phyloP scores from a whole-genome alignment of 2,888 invertebrate genomes.

The Spicauda simplicius region DNA sequence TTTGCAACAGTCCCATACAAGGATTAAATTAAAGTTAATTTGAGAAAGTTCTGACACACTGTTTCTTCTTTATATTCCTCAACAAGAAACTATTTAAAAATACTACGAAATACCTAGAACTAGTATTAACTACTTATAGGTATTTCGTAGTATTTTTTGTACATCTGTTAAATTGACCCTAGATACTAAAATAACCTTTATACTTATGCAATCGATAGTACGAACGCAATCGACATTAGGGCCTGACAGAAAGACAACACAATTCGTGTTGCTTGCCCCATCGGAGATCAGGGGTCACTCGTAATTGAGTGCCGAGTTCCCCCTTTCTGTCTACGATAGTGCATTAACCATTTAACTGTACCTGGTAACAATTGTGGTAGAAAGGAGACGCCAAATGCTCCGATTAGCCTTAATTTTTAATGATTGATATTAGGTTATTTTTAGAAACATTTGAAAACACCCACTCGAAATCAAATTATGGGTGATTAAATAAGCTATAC shows the following conservation, averaged over 20 bases:
- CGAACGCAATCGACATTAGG: constrained; percentile 15
- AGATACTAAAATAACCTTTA: not conserved
- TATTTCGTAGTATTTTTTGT: not conserved
- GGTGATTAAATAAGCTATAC: no score
- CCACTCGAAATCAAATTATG: no score
- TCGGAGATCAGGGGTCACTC: constrained; percentile 57
- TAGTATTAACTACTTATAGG: no score
- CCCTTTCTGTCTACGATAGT: constrained; percentile 38
- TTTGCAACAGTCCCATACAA: no score
- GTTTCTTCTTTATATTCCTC: no score
- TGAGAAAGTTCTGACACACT: no score
- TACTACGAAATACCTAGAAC: no score
- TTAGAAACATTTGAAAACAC: not conserved
- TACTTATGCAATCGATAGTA: not conserved
- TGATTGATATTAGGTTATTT: not conserved
- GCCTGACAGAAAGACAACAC: constrained; percentile 14
- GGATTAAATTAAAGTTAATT: no score
- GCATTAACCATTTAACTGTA: constrained; percentile 41
- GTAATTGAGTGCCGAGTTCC: constrained; percentile 59
- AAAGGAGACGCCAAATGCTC: not conserved
- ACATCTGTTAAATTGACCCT: not conserved
- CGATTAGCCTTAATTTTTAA: not conserved
- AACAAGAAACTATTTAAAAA: no score
- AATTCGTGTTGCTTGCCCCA: constrained; percentile 22
- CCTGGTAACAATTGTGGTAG: constrained; percentile 12